These are phyloP conservation scores for Drosophila albomicans DNA, from an alignment of 1,140 invertebrate species.

Conservation along the genomic window DNA sequence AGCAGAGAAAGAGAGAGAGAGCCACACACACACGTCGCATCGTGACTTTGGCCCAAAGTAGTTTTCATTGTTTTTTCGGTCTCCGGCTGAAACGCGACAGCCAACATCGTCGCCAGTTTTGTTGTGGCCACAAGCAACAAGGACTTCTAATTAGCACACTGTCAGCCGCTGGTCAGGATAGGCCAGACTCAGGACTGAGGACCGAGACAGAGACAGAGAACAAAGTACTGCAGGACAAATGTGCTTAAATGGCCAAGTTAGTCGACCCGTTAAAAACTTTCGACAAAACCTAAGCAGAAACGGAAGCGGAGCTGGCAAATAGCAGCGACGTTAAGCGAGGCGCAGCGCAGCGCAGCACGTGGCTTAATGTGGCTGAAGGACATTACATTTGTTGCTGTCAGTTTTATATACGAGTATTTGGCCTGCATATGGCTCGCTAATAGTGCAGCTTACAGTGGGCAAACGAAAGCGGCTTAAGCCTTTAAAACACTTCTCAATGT, in stretches of 20 bases:
- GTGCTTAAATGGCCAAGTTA: conserved; percentile 80
- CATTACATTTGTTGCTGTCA: conserved; percentile 39
- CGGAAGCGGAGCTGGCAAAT: conserved; percentile 76
- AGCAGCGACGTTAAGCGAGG: conserved; percentile 7
- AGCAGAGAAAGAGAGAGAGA: not conserved
- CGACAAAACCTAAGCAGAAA: conserved; percentile 67
- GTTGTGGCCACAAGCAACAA: conserved; percentile 83
- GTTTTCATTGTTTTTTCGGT: conserved; percentile 79
- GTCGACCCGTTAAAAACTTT: conserved; percentile 76
- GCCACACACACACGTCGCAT: conserved; percentile 21
- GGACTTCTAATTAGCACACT: conserved; percentile 83
- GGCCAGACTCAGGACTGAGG: conserved; percentile 12
- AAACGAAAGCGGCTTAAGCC: not conserved
- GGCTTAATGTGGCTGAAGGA: conserved; percentile 39
- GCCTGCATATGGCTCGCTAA: conserved; percentile 18
- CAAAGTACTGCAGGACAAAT: conserved; percentile 75
- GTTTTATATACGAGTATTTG: conserved; percentile 15
- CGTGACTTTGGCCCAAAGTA: conserved; percentile 77
- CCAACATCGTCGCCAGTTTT: conserved; percentile 65
- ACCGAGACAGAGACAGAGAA: conserved; percentile 21
- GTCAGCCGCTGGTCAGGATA: conserved; percentile 65
- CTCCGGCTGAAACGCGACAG: conserved; percentile 23
- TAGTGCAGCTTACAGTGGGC: conserved; percentile 16
- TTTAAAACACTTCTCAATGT: not conserved
- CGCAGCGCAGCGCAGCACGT: not conserved